phyloP scores from a whole-genome alignment of 2,797 vertebrate genomes.

The Chelon auratus region DNA sequence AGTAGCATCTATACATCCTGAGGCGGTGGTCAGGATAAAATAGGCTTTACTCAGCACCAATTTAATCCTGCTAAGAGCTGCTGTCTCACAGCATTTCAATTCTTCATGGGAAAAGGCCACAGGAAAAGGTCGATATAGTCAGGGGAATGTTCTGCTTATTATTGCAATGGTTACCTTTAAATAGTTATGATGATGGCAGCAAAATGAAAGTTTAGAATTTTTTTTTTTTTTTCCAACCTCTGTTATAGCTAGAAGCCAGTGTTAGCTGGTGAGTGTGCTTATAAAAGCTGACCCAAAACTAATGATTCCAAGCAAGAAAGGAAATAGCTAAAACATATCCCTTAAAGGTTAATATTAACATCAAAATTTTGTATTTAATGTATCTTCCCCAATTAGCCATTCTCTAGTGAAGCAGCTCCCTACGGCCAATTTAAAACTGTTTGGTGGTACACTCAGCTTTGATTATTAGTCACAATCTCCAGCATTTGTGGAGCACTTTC shows the following conservation, averaged over 20 bases:
- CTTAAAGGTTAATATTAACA: slow-evolving; percentile 25
- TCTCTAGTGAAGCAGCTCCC: slow-evolving; percentile 12
- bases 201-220: slow-evolving; percentile 41
- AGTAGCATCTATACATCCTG: slow-evolving; percentile 60
- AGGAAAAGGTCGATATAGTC: slow-evolving; percentile 64
- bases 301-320: neutral
- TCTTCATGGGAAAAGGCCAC: slow-evolving; percentile 58
- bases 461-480: slow-evolving; percentile 38
- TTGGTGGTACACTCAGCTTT: slow-evolving; percentile 13
- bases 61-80: slow-evolving; percentile 76
- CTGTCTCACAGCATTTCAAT: slow-evolving; percentile 67
- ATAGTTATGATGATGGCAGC: slow-evolving; percentile 47
- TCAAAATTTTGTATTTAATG: slow-evolving; percentile 1
- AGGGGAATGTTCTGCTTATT: slow-evolving; percentile 56
- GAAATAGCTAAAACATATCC: neutral
- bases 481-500: slow-evolving; percentile 40
- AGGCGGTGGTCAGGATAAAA: slow-evolving; percentile 61
- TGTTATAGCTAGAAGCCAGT: slow-evolving; percentile 16
- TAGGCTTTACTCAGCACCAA: slow-evolving; percentile 68
- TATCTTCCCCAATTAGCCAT: slow-evolving; percentile 15
- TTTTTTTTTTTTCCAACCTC: neutral
- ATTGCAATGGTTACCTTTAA: slow-evolving; percentile 64
- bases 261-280: slow-evolving; percentile 19
- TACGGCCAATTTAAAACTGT: neutral
- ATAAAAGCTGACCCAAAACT: neutral